These are phyloP conservation scores for Nebria brevicollis DNA, from an alignment of 2,888 invertebrate species.

Conservation along the genomic window DNA sequence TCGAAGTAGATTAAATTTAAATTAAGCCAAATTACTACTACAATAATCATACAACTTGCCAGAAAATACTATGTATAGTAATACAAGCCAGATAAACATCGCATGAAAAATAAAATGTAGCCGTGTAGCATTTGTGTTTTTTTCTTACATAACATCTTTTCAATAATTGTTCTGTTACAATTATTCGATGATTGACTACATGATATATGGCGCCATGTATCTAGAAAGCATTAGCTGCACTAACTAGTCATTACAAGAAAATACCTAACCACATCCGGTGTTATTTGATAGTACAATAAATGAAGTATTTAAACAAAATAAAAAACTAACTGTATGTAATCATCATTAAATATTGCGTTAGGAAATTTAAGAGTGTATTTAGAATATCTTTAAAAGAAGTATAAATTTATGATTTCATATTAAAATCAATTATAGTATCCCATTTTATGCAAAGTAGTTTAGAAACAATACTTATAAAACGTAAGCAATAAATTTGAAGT, in stretches of 20 bases:
- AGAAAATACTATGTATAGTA: not conserved
- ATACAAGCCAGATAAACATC: not conserved
- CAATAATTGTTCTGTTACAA: not conserved
- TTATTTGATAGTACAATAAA: not conserved
- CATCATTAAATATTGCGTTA: not conserved
- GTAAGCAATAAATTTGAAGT: constrained; percentile 13
- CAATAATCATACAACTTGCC: not conserved
- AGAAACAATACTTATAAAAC: not conserved
- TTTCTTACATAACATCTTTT: not conserved
- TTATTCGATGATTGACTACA: not conserved
- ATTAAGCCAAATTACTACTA: not conserved
- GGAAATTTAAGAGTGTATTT: too few relatives aligned
- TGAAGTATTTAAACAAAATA: not conserved
- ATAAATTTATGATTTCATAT: too few relatives aligned
- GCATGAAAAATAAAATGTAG: not conserved
- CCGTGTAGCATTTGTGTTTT: too few relatives aligned
- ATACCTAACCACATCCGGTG: not conserved
- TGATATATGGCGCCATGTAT: not conserved
- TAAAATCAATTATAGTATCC: not conserved
- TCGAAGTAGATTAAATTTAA: not conserved
- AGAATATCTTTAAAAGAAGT: too few relatives aligned
- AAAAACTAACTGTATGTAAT: not conserved
- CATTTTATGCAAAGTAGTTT: not conserved
- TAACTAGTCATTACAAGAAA: not conserved
- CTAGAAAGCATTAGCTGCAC: not conserved